Evolutionary conservation across 2,888 invertebrate species (phyloP), one percentile per base, ranked within the genome.

Genomic region (Aporophyla lueneburgensis): DNA sequence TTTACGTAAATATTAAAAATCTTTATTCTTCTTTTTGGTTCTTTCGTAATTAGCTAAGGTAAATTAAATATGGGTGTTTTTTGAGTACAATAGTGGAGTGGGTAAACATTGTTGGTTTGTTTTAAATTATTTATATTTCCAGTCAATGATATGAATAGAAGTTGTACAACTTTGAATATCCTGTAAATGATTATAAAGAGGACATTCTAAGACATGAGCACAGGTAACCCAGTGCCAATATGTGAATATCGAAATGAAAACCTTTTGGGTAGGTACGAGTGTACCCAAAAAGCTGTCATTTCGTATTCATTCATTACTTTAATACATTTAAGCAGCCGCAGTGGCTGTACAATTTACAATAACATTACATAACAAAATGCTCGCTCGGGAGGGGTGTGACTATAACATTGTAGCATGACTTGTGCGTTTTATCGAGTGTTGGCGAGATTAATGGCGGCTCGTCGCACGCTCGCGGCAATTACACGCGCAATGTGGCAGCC

Each of bases 401-500:
- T 92, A 92, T 94, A 92, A 94, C 93, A 93, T 92, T 93, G 93
- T 92, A 92, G 88, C 93, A 93, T 96, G 96, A 96, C 95, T 96
- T 90, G 87, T 95, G 96, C 96, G 93, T 94, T 96, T 95, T 95
- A 95, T 96, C 95, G 95, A 94, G 94, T 94, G 95, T 93, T 94
- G 91, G 93, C 89, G 96, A 96, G 96, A 96, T 96, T 96, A 95
- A 96, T 96, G 95, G 95, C 93, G 90, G 91, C 89, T 92, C 92
- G 93, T 92, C 93, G 93, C 92, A 86, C 91, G 93, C 92, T 91
- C 92, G 92, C 93, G 92, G 94, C 96, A 95, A 96, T 96, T 96
- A 96, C 95, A 95, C 94, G 95, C 94, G 95, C 96, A 93, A 95
- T 96, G 95, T 95, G 93, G 93, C 93, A 91, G 86, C 86, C 84